Evolutionary conservation across 2,113 vertebrate species (phyloP).

Genomic region (Colinus virginianus): DNA sequence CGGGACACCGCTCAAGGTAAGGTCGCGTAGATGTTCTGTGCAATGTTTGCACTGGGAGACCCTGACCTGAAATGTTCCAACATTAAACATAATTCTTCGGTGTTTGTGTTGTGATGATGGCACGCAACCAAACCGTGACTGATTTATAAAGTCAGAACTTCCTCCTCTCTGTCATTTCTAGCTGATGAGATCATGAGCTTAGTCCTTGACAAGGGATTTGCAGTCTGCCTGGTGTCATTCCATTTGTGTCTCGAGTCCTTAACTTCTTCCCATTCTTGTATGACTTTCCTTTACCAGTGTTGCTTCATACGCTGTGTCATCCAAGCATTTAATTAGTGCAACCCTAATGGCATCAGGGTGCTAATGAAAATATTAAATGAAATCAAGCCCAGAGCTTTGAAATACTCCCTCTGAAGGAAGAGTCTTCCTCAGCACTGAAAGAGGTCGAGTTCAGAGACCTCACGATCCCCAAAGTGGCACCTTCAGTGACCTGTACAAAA

Average conservation of each 20-base stretch:
- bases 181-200: background rate
- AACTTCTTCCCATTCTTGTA: background rate
- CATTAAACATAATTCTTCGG: background rate
- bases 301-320: background rate
- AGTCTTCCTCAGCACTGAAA: background rate
- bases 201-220: background rate
- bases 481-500: background rate
- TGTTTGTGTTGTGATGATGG: background rate
- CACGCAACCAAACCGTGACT: background rate
- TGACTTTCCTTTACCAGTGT: background rate
- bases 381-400: background rate
- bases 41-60: background rate
- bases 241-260: background rate
- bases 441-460: background rate
- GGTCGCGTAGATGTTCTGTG: background rate
- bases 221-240: background rate
- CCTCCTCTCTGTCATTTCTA: background rate
- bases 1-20: background rate
- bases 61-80: background rate
- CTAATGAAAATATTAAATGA: conserved; percentile 16
- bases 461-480: background rate
- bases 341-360: background rate
- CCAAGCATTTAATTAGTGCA: background rate
- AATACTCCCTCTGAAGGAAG: background rate
- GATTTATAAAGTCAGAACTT: background rate